Conservation (phyloP, 2,797 vertebrate genomes). For the Crenuchus spilurus region DNA sequence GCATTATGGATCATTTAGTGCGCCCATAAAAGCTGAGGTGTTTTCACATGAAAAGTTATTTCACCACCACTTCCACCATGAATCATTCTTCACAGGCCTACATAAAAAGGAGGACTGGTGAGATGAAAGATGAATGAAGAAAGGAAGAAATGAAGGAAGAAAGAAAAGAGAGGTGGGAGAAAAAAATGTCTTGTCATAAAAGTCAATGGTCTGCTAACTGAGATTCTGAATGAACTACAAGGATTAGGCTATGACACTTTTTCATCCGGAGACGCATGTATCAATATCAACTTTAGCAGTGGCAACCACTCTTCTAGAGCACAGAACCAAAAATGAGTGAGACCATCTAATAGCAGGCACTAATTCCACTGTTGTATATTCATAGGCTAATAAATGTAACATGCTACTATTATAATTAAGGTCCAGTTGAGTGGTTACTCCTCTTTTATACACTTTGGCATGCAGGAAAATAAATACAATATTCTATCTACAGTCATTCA, state of each 20-base stretch:
- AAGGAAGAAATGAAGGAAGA: slow-evolving; percentile 33
- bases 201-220: slow-evolving; percentile 73
- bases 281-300: slow-evolving; percentile 66
- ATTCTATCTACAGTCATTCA: slow-evolving; percentile 13
- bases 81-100: slow-evolving; percentile 74
- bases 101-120: slow-evolving; percentile 58
- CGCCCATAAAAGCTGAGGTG: slow-evolving; percentile 80
- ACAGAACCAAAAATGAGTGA: slow-evolving; percentile 22
- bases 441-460: slow-evolving; percentile 36
- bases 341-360: slow-evolving; percentile 16
- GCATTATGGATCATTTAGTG: slow-evolving; percentile 84
- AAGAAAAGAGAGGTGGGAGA: slow-evolving; percentile 57
- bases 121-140: slow-evolving; percentile 35
- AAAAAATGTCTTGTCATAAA: slow-evolving; percentile 73
- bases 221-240: slow-evolving; percentile 66
- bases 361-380: slow-evolving; percentile 24
- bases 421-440: slow-evolving; percentile 26
- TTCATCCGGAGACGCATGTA: slow-evolving; percentile 55
- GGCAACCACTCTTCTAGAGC: slow-evolving; percentile 31
- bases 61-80: slow-evolving; percentile 72
- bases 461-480: slow-evolving; percentile 7
- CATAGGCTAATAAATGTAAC: slow-evolving; percentile 29
- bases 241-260: slow-evolving; percentile 64
- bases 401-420: slow-evolving; percentile 17
- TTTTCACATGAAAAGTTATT: slow-evolving; percentile 85